Evolutionary conservation across 2,113 vertebrate species (phyloP).

Genomic region (Ariopsis seemanni): DNA sequence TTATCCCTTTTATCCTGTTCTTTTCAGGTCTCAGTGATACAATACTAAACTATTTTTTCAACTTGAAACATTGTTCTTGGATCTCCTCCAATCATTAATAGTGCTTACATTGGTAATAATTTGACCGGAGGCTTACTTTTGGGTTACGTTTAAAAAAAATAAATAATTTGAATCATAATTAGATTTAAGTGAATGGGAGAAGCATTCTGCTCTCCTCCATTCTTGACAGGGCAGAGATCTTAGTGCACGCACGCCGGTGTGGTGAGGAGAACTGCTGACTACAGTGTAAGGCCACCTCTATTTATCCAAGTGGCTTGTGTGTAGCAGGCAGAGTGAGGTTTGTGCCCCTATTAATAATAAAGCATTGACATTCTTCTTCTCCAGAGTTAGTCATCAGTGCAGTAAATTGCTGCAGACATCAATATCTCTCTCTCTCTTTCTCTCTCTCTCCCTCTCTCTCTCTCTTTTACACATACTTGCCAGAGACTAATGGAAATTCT

Average conservation of each 20-base stretch:
- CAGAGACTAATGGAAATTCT: background rate
- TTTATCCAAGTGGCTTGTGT: slow-evolving; percentile 53
- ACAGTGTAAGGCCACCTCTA: slow-evolving; percentile 43
- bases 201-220: background rate
- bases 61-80: background rate
- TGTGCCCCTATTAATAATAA: slow-evolving; percentile 48
- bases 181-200: background rate
- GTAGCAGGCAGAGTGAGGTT: slow-evolving; percentile 50
- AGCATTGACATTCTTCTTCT: slow-evolving; percentile 45
- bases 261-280: slow-evolving; percentile 46
- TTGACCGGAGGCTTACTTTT: background rate
- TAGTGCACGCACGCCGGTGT: background rate
- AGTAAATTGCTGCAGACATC: slow-evolving; percentile 38
- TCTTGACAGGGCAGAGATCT: background rate
- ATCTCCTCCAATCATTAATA: background rate
- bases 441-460: slow-evolving; percentile 8
- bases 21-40: background rate
- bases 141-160: background rate
- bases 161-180: background rate
- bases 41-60: background rate
- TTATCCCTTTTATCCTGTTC: background rate
- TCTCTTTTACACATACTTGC: background rate
- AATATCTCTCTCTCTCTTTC: slow-evolving; percentile 31
- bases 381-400: slow-evolving; percentile 28
- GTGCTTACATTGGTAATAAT: background rate